Evolutionary conservation across 2,797 vertebrate genomes (phyloP).

Genomic region (Sebastes itinus): DNA sequence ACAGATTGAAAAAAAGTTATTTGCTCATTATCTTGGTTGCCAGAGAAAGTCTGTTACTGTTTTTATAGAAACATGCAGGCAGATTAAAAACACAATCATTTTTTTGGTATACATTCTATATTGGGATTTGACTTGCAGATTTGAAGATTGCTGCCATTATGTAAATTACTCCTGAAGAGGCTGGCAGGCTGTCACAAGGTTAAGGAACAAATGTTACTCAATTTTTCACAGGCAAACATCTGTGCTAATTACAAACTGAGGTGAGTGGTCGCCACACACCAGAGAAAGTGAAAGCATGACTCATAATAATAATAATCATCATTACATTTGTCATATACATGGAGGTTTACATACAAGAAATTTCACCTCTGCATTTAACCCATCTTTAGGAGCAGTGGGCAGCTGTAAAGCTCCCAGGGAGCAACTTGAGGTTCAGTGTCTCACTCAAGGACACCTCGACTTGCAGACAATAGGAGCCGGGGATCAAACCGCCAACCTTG

Average conservation of each 20-base stretch:
- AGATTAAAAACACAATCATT: not conserved
- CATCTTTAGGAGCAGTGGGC: too few relatives aligned
- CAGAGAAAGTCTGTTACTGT: not conserved
- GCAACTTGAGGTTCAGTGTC: too few relatives aligned
- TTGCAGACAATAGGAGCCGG: too few relatives aligned
- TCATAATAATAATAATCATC: too few relatives aligned
- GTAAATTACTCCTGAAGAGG: not conserved
- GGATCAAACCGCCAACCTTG: too few relatives aligned
- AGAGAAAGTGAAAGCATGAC: not conserved
- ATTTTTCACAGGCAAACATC: not conserved
- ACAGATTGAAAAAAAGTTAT: not conserved
- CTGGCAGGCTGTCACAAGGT: not conserved
- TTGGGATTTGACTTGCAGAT: not conserved
- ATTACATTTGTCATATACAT: too few relatives aligned
- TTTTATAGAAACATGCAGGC: not conserved
- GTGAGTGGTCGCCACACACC: not conserved
- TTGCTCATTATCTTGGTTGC: not conserved
- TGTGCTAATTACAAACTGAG: not conserved
- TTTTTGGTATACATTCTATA: not conserved
- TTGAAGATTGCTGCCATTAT: not conserved
- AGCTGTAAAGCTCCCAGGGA: too few relatives aligned
- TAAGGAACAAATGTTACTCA: not conserved
- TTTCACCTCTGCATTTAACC: too few relatives aligned
- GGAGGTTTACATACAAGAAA: too few relatives aligned
- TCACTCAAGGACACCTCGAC: too few relatives aligned